Percentiles rank a stretch among this genome's conserved stretches.
Evolutionary conservation across 1,140 invertebrate species (phyloP).

Genomic region (Macrocentrus cingulum): DNA sequence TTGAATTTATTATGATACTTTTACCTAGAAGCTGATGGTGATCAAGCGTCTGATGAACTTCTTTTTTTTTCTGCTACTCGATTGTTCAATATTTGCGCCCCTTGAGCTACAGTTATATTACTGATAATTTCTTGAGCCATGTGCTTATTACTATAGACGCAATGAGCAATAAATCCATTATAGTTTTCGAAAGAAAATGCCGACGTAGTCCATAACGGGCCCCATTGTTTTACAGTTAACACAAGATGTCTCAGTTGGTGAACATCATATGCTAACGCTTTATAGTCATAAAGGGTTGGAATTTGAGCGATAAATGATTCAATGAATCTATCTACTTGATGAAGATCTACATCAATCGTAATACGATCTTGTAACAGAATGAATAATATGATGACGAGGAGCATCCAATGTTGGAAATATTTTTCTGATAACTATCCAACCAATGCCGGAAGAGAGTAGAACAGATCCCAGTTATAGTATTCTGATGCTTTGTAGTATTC

Average conservation of each 20-base stretch:
- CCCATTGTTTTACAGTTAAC: constrained; percentile 32
- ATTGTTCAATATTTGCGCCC: constrained; percentile 25
- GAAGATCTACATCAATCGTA: constrained; percentile 21
- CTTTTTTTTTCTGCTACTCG: constrained; percentile 3
- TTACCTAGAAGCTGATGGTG: too few relatives aligned
- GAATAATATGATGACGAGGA: constrained; percentile 27
- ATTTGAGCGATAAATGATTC: constrained; percentile 31
- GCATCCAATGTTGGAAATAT: constrained; percentile 36
- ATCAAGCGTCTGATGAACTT: too few relatives aligned
- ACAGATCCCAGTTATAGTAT: constrained; percentile 30
- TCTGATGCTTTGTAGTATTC: constrained; percentile 33
- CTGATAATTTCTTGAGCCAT: constrained; percentile 34
- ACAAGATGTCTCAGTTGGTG: constrained; percentile 34
- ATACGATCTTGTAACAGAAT: constrained; percentile 29
- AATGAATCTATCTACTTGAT: constrained; percentile 27
- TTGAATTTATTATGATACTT: constrained; percentile 1
- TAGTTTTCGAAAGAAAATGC: constrained; percentile 33
- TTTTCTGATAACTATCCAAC: constrained; percentile 26
- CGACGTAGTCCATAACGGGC: constrained; percentile 31
- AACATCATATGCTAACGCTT: constrained; percentile 30
- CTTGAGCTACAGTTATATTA: constrained; percentile 24
- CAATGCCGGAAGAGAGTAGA: constrained; percentile 30
- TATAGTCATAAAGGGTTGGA: constrained; percentile 26
- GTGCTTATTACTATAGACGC: constrained; percentile 16
- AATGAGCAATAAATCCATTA: constrained; percentile 27